These are phyloP conservation scores for Chrysocyon brachyurus DNA, from an alignment of 2,797 vertebrate species.

Conservation along the genomic window DNA sequence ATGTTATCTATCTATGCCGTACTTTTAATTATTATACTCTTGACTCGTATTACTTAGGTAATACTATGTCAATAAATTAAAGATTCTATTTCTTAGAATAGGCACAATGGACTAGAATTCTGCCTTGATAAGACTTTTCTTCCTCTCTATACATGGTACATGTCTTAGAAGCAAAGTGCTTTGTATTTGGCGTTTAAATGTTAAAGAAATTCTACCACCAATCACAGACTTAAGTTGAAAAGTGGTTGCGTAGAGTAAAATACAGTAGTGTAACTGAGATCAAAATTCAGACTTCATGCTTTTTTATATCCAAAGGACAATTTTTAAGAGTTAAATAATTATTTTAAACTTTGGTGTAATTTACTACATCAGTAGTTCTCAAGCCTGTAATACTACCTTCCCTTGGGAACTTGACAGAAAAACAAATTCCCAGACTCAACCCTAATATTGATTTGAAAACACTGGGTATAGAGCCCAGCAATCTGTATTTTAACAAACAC, in stretches of 20 bases:
- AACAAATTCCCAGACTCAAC: not conserved
- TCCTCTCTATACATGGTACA: not conserved
- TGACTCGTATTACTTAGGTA: not conserved
- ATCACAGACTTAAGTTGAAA: not conserved
- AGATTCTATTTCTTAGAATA: slow-evolving; percentile 28
- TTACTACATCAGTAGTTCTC: not conserved
- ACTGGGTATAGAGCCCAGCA: not conserved
- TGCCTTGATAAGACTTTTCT: not conserved
- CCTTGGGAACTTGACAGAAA: not conserved
- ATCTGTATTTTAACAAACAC: not conserved
- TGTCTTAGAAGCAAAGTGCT: not conserved
- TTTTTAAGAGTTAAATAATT: not conserved
- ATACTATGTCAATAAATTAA: slow-evolving; percentile 9
- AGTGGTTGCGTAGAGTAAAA: not conserved
- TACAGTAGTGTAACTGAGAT: not conserved
- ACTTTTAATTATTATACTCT: not conserved
- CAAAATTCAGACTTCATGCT: not conserved
- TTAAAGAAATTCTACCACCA: not conserved
- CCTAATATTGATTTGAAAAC: not conserved
- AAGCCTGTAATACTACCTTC: not conserved
- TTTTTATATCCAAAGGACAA: not conserved
- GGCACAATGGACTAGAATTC: not conserved
- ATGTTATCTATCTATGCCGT: not conserved
- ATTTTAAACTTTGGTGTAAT: not conserved
- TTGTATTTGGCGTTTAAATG: not conserved